phyloP scores from a whole-genome alignment of 2,888 invertebrate species.

The Synergus laeviventris region DNA sequence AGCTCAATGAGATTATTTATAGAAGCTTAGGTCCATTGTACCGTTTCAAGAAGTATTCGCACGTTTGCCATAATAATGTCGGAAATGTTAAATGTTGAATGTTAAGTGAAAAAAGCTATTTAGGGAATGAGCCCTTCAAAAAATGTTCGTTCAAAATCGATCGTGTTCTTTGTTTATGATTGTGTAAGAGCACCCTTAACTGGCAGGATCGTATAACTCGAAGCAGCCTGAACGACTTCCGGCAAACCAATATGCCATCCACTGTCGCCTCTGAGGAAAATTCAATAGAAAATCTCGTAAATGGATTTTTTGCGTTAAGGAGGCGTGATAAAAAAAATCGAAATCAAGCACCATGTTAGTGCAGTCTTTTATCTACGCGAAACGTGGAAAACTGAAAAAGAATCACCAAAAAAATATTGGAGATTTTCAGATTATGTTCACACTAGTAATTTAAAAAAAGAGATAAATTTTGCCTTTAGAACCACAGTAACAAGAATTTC shows the following conservation, averaged over 20 bases:
- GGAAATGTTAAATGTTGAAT: too few relatives aligned
- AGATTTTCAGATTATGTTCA: not conserved
- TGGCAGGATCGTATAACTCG: constrained; percentile 8
- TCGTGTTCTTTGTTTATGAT: not conserved
- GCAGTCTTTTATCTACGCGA: not conserved
- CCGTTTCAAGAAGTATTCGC: too few relatives aligned
- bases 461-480: not conserved
- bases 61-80: too few relatives aligned
- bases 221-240: constrained; percentile 9
- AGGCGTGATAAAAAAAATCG: not conserved
- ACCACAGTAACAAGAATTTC: too few relatives aligned
- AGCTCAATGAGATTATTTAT: not conserved
- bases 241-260: constrained; percentile 12
- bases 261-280: not conserved
- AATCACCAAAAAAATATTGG: not conserved
- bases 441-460: not conserved
- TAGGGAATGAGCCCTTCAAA: not conserved
- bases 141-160: not conserved
- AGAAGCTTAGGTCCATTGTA: not conserved
- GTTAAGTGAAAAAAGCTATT: not conserved
- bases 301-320: not conserved
- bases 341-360: not conserved
- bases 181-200: not conserved
- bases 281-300: constrained; percentile 8
- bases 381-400: not conserved